Evolutionary conservation across 2,113 vertebrate genomes (phyloP), one percentile per base, ranked within the genome.

Genomic region (Piprites chloris): DNA sequence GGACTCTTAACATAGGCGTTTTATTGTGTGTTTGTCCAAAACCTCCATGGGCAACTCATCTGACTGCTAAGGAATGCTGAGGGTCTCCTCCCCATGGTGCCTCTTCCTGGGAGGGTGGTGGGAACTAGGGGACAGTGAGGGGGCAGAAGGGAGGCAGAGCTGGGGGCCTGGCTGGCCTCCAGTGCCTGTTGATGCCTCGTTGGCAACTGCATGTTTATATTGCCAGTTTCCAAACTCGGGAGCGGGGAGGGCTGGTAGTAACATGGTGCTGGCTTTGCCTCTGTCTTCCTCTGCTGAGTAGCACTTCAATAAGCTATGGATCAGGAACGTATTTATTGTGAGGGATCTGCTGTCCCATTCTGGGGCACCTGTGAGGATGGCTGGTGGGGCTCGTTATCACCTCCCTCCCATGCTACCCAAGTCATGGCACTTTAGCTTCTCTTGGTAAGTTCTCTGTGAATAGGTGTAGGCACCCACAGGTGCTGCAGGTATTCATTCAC

Each of bases 11-110:
- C 11, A 22, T 9, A 28, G 33, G 47, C 4, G 0, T 85, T 88
- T 80, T 90, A 42, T 55, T 79, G 62, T 85, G 37, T 65, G 33
- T 87, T 85, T 90, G 85, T 88, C 87, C 91, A 65, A 88, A 16
- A 58, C 62, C 69, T 91, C 77, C 8, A 3, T 0, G 1, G 78
- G 67, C 82, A 62, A 30, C 56, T 89, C 1, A 0, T 44, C 41
- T 66, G 67, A 62, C 82, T 90, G 72, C 61, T 61, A 69, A 37
- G 66, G 22, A 12, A 53, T 4, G 50, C 71, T 2, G 21, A 52
- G 55, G 52, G 53, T 69, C 74, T 66, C 56, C 17, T 84, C 42
- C 62, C 30, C 4, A 1, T 0, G 4, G 49, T 2, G 3, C 16
- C n/a, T 22, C 8, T 41, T 62, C 66, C 47, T 2, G 0, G 2